A percentile compares a stretch with the other conserved stretches of the same genome.
These are phyloP conservation scores for Fulica atra DNA, from an alignment of 2,113 vertebrate genomes.

Conservation along the genomic window DNA sequence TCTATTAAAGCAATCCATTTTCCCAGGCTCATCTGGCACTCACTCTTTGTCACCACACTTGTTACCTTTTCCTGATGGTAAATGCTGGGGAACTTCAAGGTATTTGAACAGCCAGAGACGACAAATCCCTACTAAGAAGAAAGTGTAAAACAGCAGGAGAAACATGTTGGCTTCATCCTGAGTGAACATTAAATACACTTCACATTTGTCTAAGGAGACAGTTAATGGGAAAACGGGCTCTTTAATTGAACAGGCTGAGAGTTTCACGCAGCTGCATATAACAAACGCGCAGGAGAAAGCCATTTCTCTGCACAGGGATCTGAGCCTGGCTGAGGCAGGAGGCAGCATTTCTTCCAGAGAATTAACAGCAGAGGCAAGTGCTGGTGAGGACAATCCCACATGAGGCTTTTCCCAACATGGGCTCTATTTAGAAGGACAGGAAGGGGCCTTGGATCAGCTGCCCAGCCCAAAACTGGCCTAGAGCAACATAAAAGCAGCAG, in stretches of 20 bases:
- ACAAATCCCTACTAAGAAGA: constrained; percentile 54
- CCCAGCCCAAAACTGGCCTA: neutral
- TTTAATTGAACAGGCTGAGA: constrained; percentile 59
- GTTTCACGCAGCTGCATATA: constrained; percentile 31
- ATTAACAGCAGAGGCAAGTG: neutral
- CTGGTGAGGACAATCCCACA: neutral
- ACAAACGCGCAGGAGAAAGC: constrained; percentile 25
- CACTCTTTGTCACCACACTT: constrained; percentile 61
- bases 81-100: constrained; percentile 44
- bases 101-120: constrained; percentile 50
- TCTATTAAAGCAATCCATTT: constrained; percentile 65
- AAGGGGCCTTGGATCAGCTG: neutral
- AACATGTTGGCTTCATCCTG: constrained; percentile 54
- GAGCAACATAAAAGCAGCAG: neutral
- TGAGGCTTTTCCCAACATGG: fast-evolving
- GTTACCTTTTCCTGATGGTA: constrained; percentile 42
- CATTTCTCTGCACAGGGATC: constrained; percentile 46
- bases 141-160: constrained; percentile 69
- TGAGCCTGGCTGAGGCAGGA: neutral
- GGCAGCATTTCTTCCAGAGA: neutral
- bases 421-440: neutral
- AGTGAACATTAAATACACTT: constrained; percentile 65
- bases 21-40: constrained; percentile 36
- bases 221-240: constrained; percentile 39
- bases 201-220: constrained; percentile 67